These are phyloP conservation scores for Mus minutoides DNA, from an alignment of 2,797 vertebrate genomes.

Conservation along the genomic window DNA sequence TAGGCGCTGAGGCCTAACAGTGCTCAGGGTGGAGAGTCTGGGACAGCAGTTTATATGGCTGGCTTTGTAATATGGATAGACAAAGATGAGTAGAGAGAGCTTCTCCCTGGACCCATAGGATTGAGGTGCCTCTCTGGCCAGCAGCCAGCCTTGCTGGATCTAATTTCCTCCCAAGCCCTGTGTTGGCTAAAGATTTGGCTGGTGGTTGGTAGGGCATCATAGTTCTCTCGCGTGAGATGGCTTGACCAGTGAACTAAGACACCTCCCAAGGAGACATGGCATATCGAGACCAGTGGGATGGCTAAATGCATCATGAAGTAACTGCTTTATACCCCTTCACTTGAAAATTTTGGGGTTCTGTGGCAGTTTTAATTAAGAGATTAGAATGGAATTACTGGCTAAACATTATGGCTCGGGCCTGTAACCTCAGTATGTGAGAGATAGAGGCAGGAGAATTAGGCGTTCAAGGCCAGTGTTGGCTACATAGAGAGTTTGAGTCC, in stretches of 20 bases:
- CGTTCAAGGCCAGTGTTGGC: background rate
- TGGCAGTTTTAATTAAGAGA: background rate
- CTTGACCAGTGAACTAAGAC: background rate
- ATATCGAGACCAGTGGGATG: background rate
- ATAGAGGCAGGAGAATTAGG: background rate
- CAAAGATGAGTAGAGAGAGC: background rate
- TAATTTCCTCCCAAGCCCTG: background rate
- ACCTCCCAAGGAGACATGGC: background rate
- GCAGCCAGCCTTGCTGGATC: background rate
- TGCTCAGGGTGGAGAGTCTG: background rate
- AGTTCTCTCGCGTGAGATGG: background rate
- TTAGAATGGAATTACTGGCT: background rate
- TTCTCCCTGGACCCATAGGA: background rate
- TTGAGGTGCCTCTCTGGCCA: slow-evolving; percentile 7
- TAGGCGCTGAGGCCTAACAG: background rate
- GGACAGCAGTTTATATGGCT: background rate
- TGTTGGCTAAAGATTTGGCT: background rate
- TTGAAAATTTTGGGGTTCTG: background rate
- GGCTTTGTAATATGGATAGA: background rate
- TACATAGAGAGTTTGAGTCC: background rate
- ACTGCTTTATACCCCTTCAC: background rate
- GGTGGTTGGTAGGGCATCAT: background rate
- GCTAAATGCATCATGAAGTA: background rate
- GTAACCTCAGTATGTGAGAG: background rate
- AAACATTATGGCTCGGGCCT: background rate